Conservation (phyloP, 2,797 vertebrate genomes). For the Alosa sapidissima region DNA sequence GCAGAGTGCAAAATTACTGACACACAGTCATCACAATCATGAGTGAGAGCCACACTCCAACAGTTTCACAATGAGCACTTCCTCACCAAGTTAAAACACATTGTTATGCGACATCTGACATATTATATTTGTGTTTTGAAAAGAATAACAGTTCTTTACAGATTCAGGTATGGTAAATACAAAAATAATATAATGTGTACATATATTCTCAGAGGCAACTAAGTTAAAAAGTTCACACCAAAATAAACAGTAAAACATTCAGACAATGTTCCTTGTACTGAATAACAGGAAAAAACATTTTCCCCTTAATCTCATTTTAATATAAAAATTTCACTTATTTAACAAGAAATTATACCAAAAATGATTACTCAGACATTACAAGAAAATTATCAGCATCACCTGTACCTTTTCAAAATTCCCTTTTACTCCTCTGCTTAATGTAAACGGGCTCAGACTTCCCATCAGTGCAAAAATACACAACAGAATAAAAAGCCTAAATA, state of each 20-base stretch:
- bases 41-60: neutral
- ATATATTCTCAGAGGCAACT: constrained; percentile 24
- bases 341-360: constrained; percentile 53
- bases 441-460: constrained; percentile 51
- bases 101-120: constrained; percentile 48
- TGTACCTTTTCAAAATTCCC: constrained; percentile 4
- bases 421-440: constrained; percentile 35
- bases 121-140: constrained; percentile 44
- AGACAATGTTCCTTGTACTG: constrained; percentile 25
- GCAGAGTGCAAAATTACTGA: constrained; percentile 62
- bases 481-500: constrained; percentile 45
- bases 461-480: constrained; percentile 81
- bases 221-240: constrained; percentile 12
- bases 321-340: constrained; percentile 63
- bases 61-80: constrained; percentile 16
- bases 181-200: constrained; percentile 39
- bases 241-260: constrained; percentile 23
- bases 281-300: constrained; percentile 32
- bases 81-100: constrained; percentile 12
- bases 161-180: constrained; percentile 28
- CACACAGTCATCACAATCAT: constrained; percentile 38
- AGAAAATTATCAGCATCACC: constrained; percentile 35
- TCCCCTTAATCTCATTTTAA: constrained; percentile 59
- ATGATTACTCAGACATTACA: constrained; percentile 42
- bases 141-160: neutral